Evolutionary conservation across 2,113 vertebrate genomes (phyloP).

Genomic region (Labrus mixtus): DNA sequence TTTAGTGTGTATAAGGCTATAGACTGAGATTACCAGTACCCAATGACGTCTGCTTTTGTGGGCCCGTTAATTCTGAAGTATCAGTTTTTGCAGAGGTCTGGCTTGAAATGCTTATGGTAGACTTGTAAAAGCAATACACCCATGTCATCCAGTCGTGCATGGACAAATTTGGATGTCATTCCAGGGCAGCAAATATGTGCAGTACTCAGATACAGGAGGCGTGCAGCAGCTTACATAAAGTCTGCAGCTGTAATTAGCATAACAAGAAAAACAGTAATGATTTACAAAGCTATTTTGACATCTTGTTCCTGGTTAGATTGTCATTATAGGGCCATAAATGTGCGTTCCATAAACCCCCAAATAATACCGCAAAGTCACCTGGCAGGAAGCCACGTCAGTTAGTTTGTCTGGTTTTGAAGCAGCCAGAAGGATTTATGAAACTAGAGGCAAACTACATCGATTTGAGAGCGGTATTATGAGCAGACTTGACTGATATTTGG

Average conservation of each 20-base stretch:
- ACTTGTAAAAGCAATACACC: slow-evolving; percentile 2
- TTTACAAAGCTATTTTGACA: slow-evolving; percentile 61
- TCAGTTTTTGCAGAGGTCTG: too few species aligned
- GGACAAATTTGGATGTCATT: slow-evolving; percentile 23
- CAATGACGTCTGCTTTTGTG: background rate
- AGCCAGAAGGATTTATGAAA: slow-evolving; percentile 58
- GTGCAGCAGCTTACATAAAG: slow-evolving; percentile 57
- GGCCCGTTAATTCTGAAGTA: background rate
- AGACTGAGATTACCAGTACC: background rate
- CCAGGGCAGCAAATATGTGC: slow-evolving; percentile 41
- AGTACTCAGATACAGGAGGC: slow-evolving; percentile 37
- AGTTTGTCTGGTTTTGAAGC: slow-evolving; percentile 31
- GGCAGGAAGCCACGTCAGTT: slow-evolving; percentile 42
- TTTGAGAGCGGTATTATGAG: slow-evolving; percentile 44
- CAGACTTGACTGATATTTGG: slow-evolving; percentile 45
- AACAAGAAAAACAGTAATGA: slow-evolving; percentile 64
- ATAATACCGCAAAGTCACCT: slow-evolving; percentile 52
- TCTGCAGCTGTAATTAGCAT: slow-evolving; percentile 52
- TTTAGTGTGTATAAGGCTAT: background rate
- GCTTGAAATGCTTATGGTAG: too few species aligned
- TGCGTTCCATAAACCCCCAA: slow-evolving; percentile 47
- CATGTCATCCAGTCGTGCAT: background rate
- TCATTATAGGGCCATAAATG: slow-evolving; percentile 58
- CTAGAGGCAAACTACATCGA: slow-evolving; percentile 29
- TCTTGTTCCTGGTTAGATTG: slow-evolving; percentile 61